Percentiles rank a stretch among this genome's conserved stretches.
Conservation (phyloP, 2,888 invertebrate species). For the Reticulitermes lucifugus region DNA sequence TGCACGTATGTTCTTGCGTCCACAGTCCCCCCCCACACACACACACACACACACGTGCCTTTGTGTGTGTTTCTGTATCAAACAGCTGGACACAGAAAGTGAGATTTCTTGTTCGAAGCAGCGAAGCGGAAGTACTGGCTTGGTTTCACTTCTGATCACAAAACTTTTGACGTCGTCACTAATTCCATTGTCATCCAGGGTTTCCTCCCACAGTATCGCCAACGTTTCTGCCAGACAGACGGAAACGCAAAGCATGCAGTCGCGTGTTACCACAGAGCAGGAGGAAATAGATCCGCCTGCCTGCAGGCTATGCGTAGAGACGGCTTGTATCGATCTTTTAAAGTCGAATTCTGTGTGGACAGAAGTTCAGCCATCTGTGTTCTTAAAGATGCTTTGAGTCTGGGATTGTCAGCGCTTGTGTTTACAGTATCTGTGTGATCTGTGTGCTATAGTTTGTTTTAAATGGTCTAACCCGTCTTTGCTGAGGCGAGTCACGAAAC, state of each 20-base stretch:
- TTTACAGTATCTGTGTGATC: background rate
- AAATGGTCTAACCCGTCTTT: too few species aligned
- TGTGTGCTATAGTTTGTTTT: background rate
- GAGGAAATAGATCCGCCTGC: too few species aligned
- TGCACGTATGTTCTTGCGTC: background rate
- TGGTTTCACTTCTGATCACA: conserved; percentile 4
- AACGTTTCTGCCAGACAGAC: background rate
- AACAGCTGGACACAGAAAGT: background rate
- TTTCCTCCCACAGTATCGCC: background rate
- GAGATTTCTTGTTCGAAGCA: conserved; percentile 1
- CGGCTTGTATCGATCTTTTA: background rate
- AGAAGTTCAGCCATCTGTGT: background rate
- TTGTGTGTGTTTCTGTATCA: background rate
- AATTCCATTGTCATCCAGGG: background rate
- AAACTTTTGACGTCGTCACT: background rate
- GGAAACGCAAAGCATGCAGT: too few species aligned
- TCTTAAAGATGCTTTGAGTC: background rate
- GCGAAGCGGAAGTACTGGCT: background rate
- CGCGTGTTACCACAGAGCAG: too few species aligned
- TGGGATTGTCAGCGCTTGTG: background rate
- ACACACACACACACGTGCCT: background rate
- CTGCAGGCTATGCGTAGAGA: background rate
- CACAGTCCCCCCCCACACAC: background rate
- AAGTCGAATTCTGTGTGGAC: background rate
- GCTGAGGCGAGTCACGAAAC: too few species aligned